A percentile compares a stretch with the other conserved stretches of the same genome.
Conservation (phyloP, 2,888 invertebrate genomes). For the Brachylomia viminalis region DNA sequence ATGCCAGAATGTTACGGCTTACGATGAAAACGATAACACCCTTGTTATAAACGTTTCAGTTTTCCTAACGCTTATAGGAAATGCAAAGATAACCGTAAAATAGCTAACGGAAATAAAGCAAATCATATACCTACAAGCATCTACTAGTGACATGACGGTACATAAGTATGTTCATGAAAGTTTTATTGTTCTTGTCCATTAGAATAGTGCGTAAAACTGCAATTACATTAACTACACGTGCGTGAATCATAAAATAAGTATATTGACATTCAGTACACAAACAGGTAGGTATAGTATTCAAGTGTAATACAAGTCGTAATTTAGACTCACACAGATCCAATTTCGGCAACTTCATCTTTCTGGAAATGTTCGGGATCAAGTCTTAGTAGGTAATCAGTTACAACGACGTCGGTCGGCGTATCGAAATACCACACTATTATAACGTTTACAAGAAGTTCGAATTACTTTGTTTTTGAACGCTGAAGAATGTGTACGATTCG, state of each 20-base stretch:
- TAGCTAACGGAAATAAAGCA: conserved; percentile 1
- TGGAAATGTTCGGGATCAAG: conserved; percentile 49
- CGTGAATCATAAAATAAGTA: conserved; percentile 21
- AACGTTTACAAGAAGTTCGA: conserved; percentile 66
- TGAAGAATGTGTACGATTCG: conserved; percentile 69
- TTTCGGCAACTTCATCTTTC: conserved; percentile 84
- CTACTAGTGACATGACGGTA: conserved; percentile 22
- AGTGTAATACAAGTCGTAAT: conserved; percentile 53
- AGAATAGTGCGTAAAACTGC: conserved; percentile 41
- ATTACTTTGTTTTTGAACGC: conserved; percentile 70
- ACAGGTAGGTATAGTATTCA: conserved; percentile 29
- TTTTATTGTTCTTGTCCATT: conserved; percentile 38
- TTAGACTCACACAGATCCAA: conserved; percentile 81
- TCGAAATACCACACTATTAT: conserved; percentile 71
- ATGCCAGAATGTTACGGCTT: conserved; percentile 13
- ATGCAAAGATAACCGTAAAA: conserved; percentile 16
- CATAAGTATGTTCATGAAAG: conserved; percentile 14
- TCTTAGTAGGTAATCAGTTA: conserved; percentile 63
- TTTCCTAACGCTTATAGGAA: conserved; percentile 13
- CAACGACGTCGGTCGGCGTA: conserved; percentile 52
- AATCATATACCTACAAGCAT: conserved; percentile 6
- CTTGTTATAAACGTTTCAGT: conserved; percentile 19
- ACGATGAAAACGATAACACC: conserved; percentile 7
- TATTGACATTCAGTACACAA: conserved; percentile 15
- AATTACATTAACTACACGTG: conserved; percentile 21